Evolutionary conservation across 2,888 invertebrate genomes (phyloP).

Genomic region (Heliconius charithonia): DNA sequence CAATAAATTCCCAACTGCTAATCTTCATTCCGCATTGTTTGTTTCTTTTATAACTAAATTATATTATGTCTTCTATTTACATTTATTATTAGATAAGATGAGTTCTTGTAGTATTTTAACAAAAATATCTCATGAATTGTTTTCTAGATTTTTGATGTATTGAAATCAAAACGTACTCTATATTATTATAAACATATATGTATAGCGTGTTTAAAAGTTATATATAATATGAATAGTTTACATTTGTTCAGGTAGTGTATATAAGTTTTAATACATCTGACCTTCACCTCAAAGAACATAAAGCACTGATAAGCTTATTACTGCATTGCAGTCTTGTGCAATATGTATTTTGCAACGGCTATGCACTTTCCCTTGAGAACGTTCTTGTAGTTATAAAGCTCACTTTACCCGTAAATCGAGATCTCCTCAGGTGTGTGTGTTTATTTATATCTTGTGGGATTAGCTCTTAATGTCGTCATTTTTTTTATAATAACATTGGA

Average conservation of each 20-base stretch:
- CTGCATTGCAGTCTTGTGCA: conserved; percentile 49
- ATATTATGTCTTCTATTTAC: not conserved
- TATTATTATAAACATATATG: not conserved
- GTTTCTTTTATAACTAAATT: conserved; percentile 19
- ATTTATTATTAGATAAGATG: not conserved
- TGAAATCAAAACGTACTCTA: not conserved
- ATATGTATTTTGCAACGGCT: conserved; percentile 44
- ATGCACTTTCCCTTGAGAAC: conserved; percentile 46
- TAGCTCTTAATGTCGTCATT: conserved; percentile 10
- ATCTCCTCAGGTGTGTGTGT: conserved; percentile 37
- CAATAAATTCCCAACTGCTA: conserved; percentile 30
- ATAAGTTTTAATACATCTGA: conserved; percentile 39
- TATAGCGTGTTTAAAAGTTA: conserved; percentile 16
- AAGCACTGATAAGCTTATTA: conserved; percentile 47
- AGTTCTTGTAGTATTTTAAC: not conserved
- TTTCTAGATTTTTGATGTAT: not conserved
- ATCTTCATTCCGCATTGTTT: conserved; percentile 28
- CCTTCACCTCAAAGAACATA: conserved; percentile 44
- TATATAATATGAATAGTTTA: not conserved
- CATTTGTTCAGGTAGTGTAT: conserved; percentile 13
- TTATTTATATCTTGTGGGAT: conserved; percentile 31
- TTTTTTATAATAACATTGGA: not conserved
- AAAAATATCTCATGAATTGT: not conserved
- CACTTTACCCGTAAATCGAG: conserved; percentile 33
- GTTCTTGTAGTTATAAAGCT: conserved; percentile 32